Evolutionary conservation across 1,140 invertebrate genomes (phyloP).

Genomic region (Ectropis grisescens): DNA sequence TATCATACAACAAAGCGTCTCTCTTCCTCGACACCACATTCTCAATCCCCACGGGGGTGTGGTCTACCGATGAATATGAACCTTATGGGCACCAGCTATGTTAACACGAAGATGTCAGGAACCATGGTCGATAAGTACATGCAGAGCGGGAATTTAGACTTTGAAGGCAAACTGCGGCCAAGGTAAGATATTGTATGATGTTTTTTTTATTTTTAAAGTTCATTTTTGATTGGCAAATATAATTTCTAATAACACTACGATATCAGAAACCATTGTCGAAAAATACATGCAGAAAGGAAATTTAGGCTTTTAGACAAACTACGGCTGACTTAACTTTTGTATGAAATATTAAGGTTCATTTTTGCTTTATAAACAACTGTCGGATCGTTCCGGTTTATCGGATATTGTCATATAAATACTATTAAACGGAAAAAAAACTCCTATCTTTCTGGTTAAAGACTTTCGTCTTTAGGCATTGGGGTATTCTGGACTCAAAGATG

Average conservation of each 20-base stretch:
- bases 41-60: constrained; percentile 84
- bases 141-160: constrained; percentile 73
- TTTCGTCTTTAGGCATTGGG: too few species aligned
- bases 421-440: too few species aligned
- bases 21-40: constrained; percentile 90
- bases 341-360: background rate
- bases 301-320: constrained; percentile 83
- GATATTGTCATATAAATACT: too few species aligned
- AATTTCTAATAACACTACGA: constrained; percentile 84
- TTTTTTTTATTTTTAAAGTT: background rate
- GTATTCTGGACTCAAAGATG: too few species aligned
- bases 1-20: constrained; percentile 82
- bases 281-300: constrained; percentile 59
- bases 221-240: too few species aligned
- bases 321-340: constrained; percentile 74
- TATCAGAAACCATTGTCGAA: constrained; percentile 74
- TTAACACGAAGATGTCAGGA: constrained; percentile 84
- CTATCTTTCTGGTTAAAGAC: too few species aligned
- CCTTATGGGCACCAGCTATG: constrained; percentile 86
- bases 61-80: constrained; percentile 89
- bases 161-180: constrained; percentile 82
- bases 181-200: constrained; percentile 67
- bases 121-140: constrained; percentile 65
- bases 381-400: too few species aligned
- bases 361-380: too few species aligned